A percentile compares a stretch with the other conserved stretches of the same genome.
These are phyloP conservation scores for Carterocephalus palaemon DNA, from an alignment of 2,888 invertebrate species.

Conservation along the genomic window DNA sequence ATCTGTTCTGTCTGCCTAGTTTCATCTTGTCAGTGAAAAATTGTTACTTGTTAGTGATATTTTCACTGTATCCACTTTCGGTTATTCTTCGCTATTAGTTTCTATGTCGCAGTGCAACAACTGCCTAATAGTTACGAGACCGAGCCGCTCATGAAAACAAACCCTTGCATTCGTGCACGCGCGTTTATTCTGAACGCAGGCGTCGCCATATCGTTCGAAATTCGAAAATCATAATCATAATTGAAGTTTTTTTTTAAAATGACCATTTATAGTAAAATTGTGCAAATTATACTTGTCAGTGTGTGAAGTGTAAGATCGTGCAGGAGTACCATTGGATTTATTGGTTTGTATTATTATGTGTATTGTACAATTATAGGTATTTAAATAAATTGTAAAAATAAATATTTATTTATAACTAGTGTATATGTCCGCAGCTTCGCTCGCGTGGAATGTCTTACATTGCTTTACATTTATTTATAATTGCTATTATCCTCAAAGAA, in stretches of 20 bases:
- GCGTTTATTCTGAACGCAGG: slow-evolving; percentile 50
- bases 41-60: no score
- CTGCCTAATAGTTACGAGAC: slow-evolving; percentile 24
- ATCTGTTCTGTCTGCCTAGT: no score
- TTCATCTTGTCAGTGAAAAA: no score
- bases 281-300: slow-evolving; percentile 72
- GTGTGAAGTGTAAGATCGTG: slow-evolving; percentile 46
- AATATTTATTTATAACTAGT: not conserved
- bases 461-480: not conserved
- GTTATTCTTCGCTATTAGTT: no score
- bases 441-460: no score
- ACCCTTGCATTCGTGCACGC: slow-evolving; percentile 47
- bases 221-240: slow-evolving; percentile 1
- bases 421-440: no score
- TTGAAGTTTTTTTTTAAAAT: slow-evolving; percentile 40
- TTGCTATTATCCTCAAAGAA: no score
- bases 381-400: not conserved
- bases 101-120: not conserved
- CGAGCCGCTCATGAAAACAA: slow-evolving; percentile 44
- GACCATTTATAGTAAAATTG: slow-evolving; percentile 75
- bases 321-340: slow-evolving; percentile 4
- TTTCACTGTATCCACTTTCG: no score
- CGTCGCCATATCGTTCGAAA: slow-evolving; percentile 40
- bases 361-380: not conserved
- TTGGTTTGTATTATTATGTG: slow-evolving; percentile 12